Conservation (phyloP, 1,140 invertebrate genomes). For the Whitmania pigra region DNA sequence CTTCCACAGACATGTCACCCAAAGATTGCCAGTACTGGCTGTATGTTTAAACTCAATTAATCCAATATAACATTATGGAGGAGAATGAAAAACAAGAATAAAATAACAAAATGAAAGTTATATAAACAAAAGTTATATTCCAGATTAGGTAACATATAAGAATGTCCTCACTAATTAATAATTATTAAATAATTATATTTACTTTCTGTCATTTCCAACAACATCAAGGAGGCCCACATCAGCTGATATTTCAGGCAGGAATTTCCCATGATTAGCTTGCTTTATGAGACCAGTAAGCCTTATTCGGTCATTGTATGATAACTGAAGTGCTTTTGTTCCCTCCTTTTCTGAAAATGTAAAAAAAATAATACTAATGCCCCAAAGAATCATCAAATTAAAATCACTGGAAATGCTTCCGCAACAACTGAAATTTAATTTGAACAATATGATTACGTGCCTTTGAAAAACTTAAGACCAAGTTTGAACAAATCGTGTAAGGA, state of each 20-base stretch:
- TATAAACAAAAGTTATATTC: not conserved
- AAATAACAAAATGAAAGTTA: not conserved
- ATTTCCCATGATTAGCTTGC: slow-evolving; percentile 16
- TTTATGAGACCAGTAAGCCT: not conserved
- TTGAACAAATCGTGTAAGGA: too few species aligned
- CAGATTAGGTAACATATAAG: not conserved
- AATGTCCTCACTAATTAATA: not conserved
- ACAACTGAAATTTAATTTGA: too few species aligned
- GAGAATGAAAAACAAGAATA: not conserved
- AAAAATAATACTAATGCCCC: too few species aligned
- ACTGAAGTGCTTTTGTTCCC: slow-evolving; percentile 13
- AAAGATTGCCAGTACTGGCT: slow-evolving; percentile 6
- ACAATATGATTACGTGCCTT: too few species aligned
- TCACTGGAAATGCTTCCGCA: too few species aligned
- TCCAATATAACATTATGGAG: not conserved
- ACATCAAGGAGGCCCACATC: slow-evolving; percentile 11
- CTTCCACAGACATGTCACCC: not conserved
- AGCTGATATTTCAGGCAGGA: not conserved
- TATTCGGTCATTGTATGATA: slow-evolving; percentile 11
- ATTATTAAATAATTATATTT: not conserved
- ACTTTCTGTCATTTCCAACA: slow-evolving; percentile 14
- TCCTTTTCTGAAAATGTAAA: slow-evolving; percentile 4
- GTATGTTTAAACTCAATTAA: not conserved
- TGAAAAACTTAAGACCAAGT: too few species aligned
- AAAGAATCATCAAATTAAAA: too few species aligned